Evolutionary conservation across 2,888 invertebrate species (phyloP), one percentile per base, ranked within the genome.

Genomic region (Hypselothyrea guttata): DNA sequence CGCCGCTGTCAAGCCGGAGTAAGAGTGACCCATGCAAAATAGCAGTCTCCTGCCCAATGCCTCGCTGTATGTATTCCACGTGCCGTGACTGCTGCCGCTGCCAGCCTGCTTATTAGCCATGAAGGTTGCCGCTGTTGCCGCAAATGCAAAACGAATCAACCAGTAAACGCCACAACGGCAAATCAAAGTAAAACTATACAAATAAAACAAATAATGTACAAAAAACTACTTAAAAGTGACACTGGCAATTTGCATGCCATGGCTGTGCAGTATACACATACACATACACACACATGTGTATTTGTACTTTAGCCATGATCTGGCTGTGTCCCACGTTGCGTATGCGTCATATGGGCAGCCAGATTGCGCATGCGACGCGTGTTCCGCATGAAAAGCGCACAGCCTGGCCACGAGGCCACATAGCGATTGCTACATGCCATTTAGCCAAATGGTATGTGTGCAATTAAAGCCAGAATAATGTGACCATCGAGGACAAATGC

Each of bases 31-130:
- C 33, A 44, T 42, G 52, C 41, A 54, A 48, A 55, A 47, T 38
- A 30, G 8, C 12, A 11, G 27, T 31, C 18, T 4, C 11, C 42
- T 12, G 5, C 31, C 31, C 11, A 12, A n/a, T 12, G 4, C 35
- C 27, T 9, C 46, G 56, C 41, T 49, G 54, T 40, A 44, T 55
- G 31, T 47, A 31, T 66, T 52, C 34, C 59, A 56, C 57, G 51
- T 81, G 78, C 84, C 82, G 75, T 74, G 84, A 74, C 75, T 83
- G 67, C 66, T 48, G 46, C 72, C 71, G 61, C 63, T 53, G 46
- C 44, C 68, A 51, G 46, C 42, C 73, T 66, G 71, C 67, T 78
- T 78, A 78, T 83, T 79, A 74, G 78, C 71, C 71, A 51, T 61
- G 76, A 79, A 76, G 79, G 60, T 58, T 71, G 67, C 63, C 44